Conservation (phyloP, 2,888 invertebrate species). For the Cosmia trapezina region DNA sequence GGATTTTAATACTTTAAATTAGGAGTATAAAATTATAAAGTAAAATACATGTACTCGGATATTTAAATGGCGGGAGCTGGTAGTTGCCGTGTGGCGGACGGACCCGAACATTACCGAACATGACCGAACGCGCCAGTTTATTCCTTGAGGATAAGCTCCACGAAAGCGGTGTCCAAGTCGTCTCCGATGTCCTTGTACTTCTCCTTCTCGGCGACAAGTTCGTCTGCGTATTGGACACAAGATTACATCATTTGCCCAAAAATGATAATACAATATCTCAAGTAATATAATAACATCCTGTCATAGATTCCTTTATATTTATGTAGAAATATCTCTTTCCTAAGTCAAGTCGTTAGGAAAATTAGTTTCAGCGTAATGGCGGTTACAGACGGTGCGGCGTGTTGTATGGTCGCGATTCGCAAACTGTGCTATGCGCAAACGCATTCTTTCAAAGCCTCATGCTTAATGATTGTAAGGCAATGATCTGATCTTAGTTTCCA, state of each 20-base stretch:
- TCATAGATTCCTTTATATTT: conserved; percentile 21
- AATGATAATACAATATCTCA: conserved; percentile 27
- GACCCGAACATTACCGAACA: conserved; percentile 58
- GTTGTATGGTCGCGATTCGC: conserved; percentile 38
- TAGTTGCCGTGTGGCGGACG: conserved; percentile 55
- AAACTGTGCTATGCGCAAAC: conserved; percentile 36
- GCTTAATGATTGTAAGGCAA: conserved; percentile 44
- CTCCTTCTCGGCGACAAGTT: conserved; percentile 99
- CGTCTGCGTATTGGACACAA: conserved; percentile 92
- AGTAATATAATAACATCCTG: conserved; percentile 40
- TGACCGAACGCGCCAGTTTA: conserved; percentile 75
- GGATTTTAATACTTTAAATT: conserved; percentile 87
- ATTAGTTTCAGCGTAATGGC: conserved; percentile 75
- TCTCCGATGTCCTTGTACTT: conserved; percentile 99
- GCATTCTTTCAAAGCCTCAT: conserved; percentile 49
- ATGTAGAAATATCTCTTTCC: conserved; percentile 55
- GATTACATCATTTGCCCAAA: conserved; percentile 62
- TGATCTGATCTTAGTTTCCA: conserved; percentile 24
- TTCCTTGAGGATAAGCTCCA: conserved; percentile 96
- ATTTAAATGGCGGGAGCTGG: conserved; percentile 81
- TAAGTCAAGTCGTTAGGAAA: conserved; percentile 82
- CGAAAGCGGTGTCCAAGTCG: conserved; percentile 99
- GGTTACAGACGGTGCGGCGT: conserved; percentile 65
- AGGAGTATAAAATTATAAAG: conserved; percentile 87
- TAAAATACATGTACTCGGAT: conserved; percentile 83